These are phyloP conservation scores for Reticulitermes speratus DNA, from an alignment of 1,140 invertebrate species.

Conservation along the genomic window DNA sequence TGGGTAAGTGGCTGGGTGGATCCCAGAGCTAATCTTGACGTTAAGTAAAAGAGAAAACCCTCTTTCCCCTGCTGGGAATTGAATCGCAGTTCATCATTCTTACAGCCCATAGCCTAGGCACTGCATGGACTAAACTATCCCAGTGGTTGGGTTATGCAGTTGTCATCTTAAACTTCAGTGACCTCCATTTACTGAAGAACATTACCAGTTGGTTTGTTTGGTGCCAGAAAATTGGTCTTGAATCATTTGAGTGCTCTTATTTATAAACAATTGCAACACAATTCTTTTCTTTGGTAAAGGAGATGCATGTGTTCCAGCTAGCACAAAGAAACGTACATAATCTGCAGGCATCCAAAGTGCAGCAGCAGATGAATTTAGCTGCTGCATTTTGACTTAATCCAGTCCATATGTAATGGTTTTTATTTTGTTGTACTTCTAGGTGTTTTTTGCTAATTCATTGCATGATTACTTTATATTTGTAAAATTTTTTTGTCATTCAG, in stretches of 20 bases:
- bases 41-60: too few relatives aligned
- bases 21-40: too few relatives aligned
- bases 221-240: slow-evolving; percentile 3
- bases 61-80: too few relatives aligned
- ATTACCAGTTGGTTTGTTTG: background rate
- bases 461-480: background rate
- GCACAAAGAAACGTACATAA: background rate
- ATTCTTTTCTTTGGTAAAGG: background rate
- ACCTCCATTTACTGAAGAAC: too few relatives aligned
- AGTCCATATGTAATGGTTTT: background rate
- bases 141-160: too few relatives aligned
- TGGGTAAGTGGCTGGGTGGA: too few relatives aligned
- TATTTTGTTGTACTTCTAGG: slow-evolving; percentile 13
- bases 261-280: slow-evolving; percentile 1
- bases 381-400: slow-evolving; percentile 12
- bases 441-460: background rate
- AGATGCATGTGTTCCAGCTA: slow-evolving; percentile 17
- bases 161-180: too few relatives aligned
- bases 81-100: too few relatives aligned
- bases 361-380: slow-evolving; percentile 1
- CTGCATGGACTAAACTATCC: too few relatives aligned
- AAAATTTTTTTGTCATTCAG: background rate
- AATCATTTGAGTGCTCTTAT: background rate
- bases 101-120: too few relatives aligned
- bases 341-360: background rate